Percentiles rank a stretch among this genome's conserved stretches.
Evolutionary conservation across 2,888 invertebrate genomes (phyloP).

Genomic region (Auanema freiburgensis): DNA sequence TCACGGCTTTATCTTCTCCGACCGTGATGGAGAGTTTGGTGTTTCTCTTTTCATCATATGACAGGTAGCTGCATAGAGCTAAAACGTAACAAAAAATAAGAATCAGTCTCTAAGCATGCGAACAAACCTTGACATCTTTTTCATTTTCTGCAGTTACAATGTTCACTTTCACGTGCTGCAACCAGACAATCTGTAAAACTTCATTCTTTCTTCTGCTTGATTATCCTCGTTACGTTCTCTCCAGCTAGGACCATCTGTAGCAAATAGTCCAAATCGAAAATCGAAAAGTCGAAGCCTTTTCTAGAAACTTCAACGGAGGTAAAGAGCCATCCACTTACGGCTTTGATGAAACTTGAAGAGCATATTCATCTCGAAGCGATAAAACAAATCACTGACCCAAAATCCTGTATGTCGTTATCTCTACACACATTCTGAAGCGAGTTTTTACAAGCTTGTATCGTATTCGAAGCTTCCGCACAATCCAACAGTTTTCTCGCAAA

Average conservation of each 20-base stretch:
- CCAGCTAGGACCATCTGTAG: constrained; percentile 52
- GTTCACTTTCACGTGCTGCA: constrained; percentile 51
- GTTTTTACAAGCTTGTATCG: not conserved
- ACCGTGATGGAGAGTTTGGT: constrained; percentile 4
- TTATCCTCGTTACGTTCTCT: constrained; percentile 30
- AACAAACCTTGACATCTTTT: constrained; percentile 28
- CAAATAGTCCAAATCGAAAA: constrained; percentile 55
- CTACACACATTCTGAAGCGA: not conserved
- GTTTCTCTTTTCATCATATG: constrained; percentile 25
- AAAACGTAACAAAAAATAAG: constrained; percentile 7
- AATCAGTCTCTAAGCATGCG: not conserved
- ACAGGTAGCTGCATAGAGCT: constrained; percentile 36
- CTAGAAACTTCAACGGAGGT: constrained; percentile 32
- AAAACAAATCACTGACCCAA: not conserved
- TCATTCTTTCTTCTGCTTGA: too few species aligned
- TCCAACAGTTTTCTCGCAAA: constrained; percentile 35
- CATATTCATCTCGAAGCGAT: too few species aligned
- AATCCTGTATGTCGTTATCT: not conserved
- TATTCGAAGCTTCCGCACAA: constrained; percentile 14
- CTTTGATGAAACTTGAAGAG: constrained; percentile 25
- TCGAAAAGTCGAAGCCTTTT: constrained; percentile 44
- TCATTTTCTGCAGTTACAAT: constrained; percentile 29
- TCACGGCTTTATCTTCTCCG: not conserved
- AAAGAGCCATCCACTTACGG: constrained; percentile 39
- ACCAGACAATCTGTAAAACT: constrained; percentile 43